phyloP scores from a whole-genome alignment of 2,888 invertebrate genomes.

The Falcaria lacertinaria region DNA sequence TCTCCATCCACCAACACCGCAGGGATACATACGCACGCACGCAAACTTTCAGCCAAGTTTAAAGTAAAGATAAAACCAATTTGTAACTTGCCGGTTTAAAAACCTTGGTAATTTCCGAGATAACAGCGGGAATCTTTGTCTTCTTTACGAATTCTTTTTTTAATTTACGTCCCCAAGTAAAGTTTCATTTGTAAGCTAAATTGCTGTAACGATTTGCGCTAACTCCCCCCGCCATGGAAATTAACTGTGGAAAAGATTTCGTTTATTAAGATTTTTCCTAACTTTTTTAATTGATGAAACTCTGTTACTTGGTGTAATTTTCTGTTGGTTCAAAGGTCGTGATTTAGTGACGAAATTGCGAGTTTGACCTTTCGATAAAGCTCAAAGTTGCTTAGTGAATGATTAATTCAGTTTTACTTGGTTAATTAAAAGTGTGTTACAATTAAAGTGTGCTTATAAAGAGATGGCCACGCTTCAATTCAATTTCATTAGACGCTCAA shows the following conservation, averaged over 20 bases:
- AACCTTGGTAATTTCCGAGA: conserved; percentile 28
- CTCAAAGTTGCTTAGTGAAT: not conserved
- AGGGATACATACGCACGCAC: too few relatives aligned
- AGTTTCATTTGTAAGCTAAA: conserved; percentile 50
- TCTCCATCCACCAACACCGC: too few relatives aligned
- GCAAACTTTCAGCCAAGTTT: not conserved
- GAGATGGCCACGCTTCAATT: too few relatives aligned
- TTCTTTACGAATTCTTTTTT: conserved; percentile 39
- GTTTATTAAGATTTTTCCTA: conserved; percentile 21
- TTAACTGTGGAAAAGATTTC: conserved; percentile 33
- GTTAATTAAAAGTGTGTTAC: not conserved
- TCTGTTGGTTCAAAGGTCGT: not conserved
- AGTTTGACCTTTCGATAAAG: not conserved
- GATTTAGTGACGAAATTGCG: not conserved
- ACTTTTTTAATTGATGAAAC: not conserved
- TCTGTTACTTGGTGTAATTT: not conserved
- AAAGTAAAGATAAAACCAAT: conserved; percentile 17
- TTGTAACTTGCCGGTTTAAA: conserved; percentile 29
- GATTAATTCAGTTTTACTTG: not conserved
- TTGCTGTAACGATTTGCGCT: conserved; percentile 43
- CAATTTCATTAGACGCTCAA: too few relatives aligned
- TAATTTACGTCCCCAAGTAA: conserved; percentile 31
- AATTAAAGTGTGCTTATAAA: not conserved
- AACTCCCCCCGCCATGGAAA: conserved; percentile 31
- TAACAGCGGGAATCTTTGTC: conserved; percentile 19